Evolutionary conservation across 2,888 invertebrate genomes (phyloP).

Genomic region (Oscheius onirici): DNA sequence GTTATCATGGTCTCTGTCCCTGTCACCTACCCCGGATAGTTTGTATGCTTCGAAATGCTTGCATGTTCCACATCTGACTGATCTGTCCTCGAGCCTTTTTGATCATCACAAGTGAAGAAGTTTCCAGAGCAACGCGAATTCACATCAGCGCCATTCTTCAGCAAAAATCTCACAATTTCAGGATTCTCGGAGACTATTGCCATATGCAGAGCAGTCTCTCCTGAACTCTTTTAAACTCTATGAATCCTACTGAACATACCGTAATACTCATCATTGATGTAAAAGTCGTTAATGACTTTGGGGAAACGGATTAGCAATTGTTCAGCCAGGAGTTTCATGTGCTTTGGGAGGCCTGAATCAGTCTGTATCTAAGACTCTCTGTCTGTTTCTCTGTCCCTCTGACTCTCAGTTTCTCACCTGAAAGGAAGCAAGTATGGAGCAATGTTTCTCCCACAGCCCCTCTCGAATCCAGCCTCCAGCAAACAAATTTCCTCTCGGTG

Average conservation of each 20-base stretch:
- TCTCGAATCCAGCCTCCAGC: slow-evolving; percentile 61
- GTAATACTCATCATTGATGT: slow-evolving; percentile 67
- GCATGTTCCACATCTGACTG: slow-evolving; percentile 90
- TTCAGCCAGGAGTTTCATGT: slow-evolving; percentile 82
- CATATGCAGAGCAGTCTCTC: slow-evolving; percentile 80
- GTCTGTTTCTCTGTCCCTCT: neutral
- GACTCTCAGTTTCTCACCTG: slow-evolving; percentile 31
- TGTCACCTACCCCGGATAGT: slow-evolving; percentile 81
- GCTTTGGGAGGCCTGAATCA: slow-evolving; percentile 53
- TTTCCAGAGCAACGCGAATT: slow-evolving; percentile 82
- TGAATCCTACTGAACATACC: slow-evolving; percentile 33
- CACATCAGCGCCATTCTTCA: slow-evolving; percentile 83
- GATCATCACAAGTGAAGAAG: slow-evolving; percentile 97
- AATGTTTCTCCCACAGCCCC: slow-evolving; percentile 96
- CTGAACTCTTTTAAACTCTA: slow-evolving; percentile 32
- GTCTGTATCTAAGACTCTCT: neutral
- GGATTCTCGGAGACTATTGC: slow-evolving; percentile 98
- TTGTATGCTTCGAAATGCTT: slow-evolving; percentile 83
- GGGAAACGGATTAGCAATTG: slow-evolving; percentile 91
- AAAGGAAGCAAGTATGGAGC: slow-evolving; percentile 82
- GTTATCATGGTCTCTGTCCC: neutral
- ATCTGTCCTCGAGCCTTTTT: slow-evolving; percentile 81
- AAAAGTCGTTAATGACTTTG: slow-evolving; percentile 81
- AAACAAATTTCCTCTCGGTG: slow-evolving; percentile 57
- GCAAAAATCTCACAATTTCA: slow-evolving; percentile 91